Percentiles rank a stretch among this genome's conserved stretches.
Conservation (phyloP, 2,888 invertebrate genomes). For the Tyria jacobaeae region DNA sequence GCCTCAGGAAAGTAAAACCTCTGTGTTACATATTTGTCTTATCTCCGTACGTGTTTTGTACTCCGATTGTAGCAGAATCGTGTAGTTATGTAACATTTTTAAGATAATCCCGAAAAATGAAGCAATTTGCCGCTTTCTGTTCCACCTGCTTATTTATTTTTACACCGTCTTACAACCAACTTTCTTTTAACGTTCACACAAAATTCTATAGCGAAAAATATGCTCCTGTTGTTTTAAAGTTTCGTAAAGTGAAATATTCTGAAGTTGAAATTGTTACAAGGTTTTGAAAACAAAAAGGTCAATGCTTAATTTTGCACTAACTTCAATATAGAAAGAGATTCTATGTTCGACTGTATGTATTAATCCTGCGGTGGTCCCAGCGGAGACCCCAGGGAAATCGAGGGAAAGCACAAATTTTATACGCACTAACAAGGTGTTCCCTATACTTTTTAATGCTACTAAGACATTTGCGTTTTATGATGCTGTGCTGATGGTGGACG, state of each 20-base stretch:
- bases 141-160: not conserved
- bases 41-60: not conserved
- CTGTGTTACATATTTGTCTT: not conserved
- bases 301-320: no score
- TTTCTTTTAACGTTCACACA: slow-evolving; percentile 1
- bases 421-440: no score
- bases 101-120: not conserved
- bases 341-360: no score
- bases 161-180: not conserved
- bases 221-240: not conserved
- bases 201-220: slow-evolving; percentile 1
- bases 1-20: not conserved
- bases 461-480: no score
- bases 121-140: not conserved
- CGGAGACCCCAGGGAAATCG: no score
- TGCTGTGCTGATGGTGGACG: no score
- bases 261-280: not conserved
- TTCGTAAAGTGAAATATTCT: not conserved
- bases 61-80: not conserved
- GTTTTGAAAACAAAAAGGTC: not conserved
- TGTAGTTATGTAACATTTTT: not conserved
- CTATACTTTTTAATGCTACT: no score
- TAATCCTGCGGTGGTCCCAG: no score
- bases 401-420: no score
- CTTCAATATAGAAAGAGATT: no score